Evolutionary conservation across 2,888 invertebrate species (phyloP).

Genomic region (Dasysyrphus albostriatus): DNA sequence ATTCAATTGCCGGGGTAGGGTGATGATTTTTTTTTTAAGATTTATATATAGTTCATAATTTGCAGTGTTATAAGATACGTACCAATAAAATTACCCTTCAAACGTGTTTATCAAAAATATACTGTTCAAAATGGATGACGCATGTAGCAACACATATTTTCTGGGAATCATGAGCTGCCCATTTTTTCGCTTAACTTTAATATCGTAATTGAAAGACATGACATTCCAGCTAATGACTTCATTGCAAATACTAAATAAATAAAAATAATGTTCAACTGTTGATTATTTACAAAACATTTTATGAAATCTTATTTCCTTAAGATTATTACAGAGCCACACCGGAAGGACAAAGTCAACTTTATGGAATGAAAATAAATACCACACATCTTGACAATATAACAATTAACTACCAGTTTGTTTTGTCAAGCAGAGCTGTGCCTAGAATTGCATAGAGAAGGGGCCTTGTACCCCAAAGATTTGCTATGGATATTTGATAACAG

Average conservation of each 20-base stretch:
- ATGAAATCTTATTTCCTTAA: slow-evolving; percentile 16
- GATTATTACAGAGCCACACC: not conserved
- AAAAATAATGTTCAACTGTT: not conserved
- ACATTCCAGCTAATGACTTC: not conserved
- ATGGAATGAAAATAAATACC: not conserved
- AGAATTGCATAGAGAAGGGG: not conserved
- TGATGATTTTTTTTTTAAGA: no score
- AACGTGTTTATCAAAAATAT: no score
- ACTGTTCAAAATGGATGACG: no score
- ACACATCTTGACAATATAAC: slow-evolving; percentile 10
- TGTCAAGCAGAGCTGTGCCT: not conserved
- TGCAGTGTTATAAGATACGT: no score
- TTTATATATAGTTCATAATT: no score
- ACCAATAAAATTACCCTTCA: no score
- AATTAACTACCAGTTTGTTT: slow-evolving; percentile 37
- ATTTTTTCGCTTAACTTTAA: not conserved
- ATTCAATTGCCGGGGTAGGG: no score
- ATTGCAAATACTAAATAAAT: not conserved
- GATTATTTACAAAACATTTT: slow-evolving; percentile 31
- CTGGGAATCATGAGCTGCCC: no score
- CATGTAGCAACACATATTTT: no score
- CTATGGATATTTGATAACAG: no score
- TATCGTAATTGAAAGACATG: slow-evolving; percentile 8
- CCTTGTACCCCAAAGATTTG: no score
- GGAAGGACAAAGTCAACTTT: not conserved